Evolutionary conservation across 2,888 invertebrate species (phyloP).

Genomic region (Papilio protenor): DNA sequence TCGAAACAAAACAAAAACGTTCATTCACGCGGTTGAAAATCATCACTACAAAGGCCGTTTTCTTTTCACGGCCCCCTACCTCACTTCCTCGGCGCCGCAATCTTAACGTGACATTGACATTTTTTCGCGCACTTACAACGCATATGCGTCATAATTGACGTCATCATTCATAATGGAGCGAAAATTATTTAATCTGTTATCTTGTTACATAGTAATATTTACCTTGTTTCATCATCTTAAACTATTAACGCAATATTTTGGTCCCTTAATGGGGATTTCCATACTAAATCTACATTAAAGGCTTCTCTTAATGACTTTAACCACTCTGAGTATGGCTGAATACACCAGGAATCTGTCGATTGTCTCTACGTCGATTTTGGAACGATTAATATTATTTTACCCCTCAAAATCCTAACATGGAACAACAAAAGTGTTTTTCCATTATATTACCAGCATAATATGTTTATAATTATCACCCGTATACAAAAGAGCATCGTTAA

Average conservation of each 20-base stretch:
- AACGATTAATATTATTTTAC: no score
- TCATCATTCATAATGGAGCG: background rate
- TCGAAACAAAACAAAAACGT: slow-evolving; percentile 31
- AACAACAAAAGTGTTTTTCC: background rate
- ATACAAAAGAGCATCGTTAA: slow-evolving; percentile 28
- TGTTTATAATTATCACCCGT: slow-evolving; percentile 25
- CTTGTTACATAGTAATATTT: background rate
- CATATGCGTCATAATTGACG: background rate
- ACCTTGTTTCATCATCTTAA: background rate
- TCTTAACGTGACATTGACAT: slow-evolving; percentile 39
- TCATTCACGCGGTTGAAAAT: slow-evolving; percentile 18
- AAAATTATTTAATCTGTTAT: background rate
- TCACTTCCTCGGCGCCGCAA: slow-evolving; percentile 32
- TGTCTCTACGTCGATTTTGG: no score
- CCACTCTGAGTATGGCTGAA: no score
- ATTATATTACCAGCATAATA: background rate
- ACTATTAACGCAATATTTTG: no score
- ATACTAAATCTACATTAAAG: no score
- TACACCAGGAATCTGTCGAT: no score
- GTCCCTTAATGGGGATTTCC: no score
- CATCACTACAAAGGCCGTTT: slow-evolving; percentile 36
- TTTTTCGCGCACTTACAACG: slow-evolving; percentile 21
- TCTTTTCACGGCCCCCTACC: slow-evolving; percentile 22
- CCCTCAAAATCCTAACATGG: no score
- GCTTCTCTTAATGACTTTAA: no score